Evolutionary conservation across 2,797 vertebrate genomes (phyloP), one percentile per base, ranked within the genome.

Genomic region (Oceanodroma leucorhoa): DNA sequence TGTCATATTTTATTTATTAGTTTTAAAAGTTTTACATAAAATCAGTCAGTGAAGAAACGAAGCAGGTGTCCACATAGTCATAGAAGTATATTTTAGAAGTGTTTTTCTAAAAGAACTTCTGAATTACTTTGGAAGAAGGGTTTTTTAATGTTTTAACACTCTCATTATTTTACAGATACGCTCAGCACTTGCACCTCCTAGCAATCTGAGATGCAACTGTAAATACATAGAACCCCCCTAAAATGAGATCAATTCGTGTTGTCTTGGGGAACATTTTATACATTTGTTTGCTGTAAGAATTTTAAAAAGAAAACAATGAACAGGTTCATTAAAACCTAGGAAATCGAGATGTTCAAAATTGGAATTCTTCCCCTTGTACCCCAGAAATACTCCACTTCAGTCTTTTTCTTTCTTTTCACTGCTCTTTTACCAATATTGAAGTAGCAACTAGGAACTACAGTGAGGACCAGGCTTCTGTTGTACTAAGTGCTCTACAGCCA

Each of bases 1-100:
- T 90, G 67, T 77, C 34, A 41, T 89, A 65, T 76, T 89, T 81
- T 93, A 92, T 90, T 91, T 86, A 73, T 88, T 32, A 54, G 17
- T 58, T 92, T 92, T 54, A 61, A 78, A 82, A 81, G 26, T 54
- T 73, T 89, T 73, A 60, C 17, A 71, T 84, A 46, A 82, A 86
- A 93, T 75, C 26, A 79, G 6, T 70, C 79, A 55, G 41, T 48
- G 27, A 84, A 90, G 34, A 89, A 90, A 79, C 14, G 20, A 94
- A 90, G 54, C 65, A 79, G 62, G 55, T 89, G 50, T 84, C 91
- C 65, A 71, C 36, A 78, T 5, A 89, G 50, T 61, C n/a, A 70
- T 10, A 36, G 15, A 58, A 45, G 10, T 40, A 36, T 64, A 32
- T 72, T 86, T 70, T 70, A 69, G 29, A 84, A 72, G 26, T 34